Base-by-base conservation (phyloP, 2,797 vertebrate genomes). In the Pagetopsis macropterus region DNA sequence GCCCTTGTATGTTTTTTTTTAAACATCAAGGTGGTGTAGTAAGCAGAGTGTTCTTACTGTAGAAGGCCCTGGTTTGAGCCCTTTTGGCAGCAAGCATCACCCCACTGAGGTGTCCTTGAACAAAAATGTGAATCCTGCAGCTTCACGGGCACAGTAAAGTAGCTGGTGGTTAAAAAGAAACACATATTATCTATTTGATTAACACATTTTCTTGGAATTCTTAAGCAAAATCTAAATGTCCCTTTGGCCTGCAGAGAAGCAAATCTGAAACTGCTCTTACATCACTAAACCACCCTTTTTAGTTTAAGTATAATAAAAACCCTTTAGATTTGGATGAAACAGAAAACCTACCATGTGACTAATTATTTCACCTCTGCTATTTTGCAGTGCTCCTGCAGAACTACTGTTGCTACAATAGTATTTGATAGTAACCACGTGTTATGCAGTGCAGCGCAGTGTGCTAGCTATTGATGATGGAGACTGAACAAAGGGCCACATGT, bases 1-100 rank as follows among this genome's bases (percentile, higher is more conserved):
- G 84, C 75, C 88, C 87, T 90, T 90, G 87, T 58, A 63, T 70
- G 75, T 70, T 65, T 76, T 71, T 87, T 87, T 83, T 85, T 82
- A 61, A 78, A 79, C 59, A 69, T 70, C 60, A 61, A 71, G 55
- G 61, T 61, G 51, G 71, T n/a, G 12, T 14, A 62, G 62, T 56
- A 74, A 74, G 70, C 48, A 61, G 23, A 80, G 71, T 60, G 84
- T 69, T 82, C 82, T 90, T 15, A 33, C 49, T 23, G 73, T 23
- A 13, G 60, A 51, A 70, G 31, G 65, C 51, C 62, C 51, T 40
- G 54, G 45, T 79, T 68, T 72, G 45, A 79, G 61, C 66, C 51
- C 70, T 73, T 63, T 37, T 81, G 82, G 75, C 81, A 80, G 65
- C 31, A 10, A 59, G 55, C 17, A 17, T 72, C 65, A 40, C 65